Base-by-base conservation (phyloP, 2,797 vertebrate genomes). In the Anguilla marmorata region DNA sequence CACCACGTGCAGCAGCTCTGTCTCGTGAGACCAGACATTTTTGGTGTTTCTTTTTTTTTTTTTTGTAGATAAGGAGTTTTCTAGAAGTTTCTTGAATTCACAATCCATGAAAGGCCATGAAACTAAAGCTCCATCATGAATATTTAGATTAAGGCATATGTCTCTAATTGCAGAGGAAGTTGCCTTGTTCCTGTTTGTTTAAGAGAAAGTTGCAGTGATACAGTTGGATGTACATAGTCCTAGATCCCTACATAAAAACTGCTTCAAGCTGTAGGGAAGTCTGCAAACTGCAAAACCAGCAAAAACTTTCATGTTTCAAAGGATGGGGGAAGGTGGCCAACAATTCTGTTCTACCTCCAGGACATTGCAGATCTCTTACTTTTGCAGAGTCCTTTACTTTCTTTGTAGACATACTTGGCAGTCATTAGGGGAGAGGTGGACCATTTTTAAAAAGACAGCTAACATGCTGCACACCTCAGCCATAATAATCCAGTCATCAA, bases 131-230 rank as follows among this genome's bases (percentile, higher is more conserved):
- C 79, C 24, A n/a, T 50, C 19, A 82, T 82, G 41, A 82, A 82
- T 82, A 82, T 82, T 82, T 82, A 48, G 19, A 82, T n/a, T 3
- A n/a, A 24, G 45, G 79, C 19, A 82, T 82, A n/a, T 79, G 74
- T 79, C 12, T 79, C 33, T 79, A 45, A 45, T 80, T 80, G 56
- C 74, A 80, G 52, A 58, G 48, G 72, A 54, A 24, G 52, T 50
- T 56, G 50, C 33, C 86, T 45, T 63, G 54, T 0, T 52, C 52
- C 33, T n/a, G 72, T 87, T 56, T 58, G 72, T 86, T 27, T 79
- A 72, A 82, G 74, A 87, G 56, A 33, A 80, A 58, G 21, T 76
- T 69, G 54, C 19, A 86, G 27, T 86, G 85, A 54, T 33, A 21
- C 72, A 16, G 72, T 76, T 37, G 9, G 72, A 76, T 76, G 72